Evolutionary conservation across 2,113 vertebrate genomes (phyloP).

Genomic region (Nesogale talazaci): DNA sequence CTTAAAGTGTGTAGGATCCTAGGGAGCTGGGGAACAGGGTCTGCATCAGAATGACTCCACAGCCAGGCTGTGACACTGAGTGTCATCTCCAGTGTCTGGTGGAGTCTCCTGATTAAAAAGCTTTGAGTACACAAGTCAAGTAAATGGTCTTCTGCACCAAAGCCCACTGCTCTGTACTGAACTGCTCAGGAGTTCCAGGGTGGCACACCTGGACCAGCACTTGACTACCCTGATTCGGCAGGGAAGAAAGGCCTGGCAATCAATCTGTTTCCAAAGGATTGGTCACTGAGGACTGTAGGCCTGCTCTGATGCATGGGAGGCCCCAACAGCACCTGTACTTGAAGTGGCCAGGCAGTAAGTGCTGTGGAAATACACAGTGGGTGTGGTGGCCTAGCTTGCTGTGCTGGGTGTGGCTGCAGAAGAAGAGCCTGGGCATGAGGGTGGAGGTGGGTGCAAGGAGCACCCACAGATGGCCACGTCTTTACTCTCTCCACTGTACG

Average conservation of each 20-base stretch:
- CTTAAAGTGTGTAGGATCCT: fast-evolving
- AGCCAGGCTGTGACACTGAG: no score
- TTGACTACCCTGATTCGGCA: neutral
- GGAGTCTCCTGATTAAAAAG: neutral
- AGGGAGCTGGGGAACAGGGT: neutral
- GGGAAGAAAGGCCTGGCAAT: neutral
- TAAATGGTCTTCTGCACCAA: neutral
- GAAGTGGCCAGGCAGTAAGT: fast-evolving
- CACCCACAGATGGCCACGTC: no score
- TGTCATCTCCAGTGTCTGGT: neutral
- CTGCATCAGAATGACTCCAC: neutral
- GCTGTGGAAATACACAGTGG: fast-evolving
- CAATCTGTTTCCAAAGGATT: no score
- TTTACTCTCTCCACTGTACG: fast-evolving
- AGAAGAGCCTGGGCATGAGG: neutral
- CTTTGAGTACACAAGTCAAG: neutral
- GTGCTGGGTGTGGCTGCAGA: neutral
- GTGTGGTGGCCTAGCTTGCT: fast-evolving
- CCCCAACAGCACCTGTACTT: neutral
- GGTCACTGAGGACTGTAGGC: neutral
- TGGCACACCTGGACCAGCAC: no score
- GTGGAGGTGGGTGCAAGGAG: neutral
- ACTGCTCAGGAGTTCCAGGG: no score
- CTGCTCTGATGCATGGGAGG: neutral
- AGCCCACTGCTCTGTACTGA: no score